Base-by-base conservation (phyloP, 2,888 invertebrate species). In the Gibbula magus region DNA sequence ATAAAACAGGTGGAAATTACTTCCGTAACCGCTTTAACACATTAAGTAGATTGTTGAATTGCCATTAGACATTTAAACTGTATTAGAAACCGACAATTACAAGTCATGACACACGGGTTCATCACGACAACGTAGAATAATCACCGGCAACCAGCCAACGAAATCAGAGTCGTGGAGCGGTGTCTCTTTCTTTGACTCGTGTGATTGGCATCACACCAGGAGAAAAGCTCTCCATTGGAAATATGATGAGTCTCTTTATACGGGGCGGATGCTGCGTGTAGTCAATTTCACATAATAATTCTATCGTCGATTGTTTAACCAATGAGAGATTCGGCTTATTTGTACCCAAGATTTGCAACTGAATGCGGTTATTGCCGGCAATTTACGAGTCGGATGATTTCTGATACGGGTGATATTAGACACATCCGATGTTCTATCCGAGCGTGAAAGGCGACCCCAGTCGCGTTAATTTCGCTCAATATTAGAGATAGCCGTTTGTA, bases 201-300 rank as follows among this genome's bases (percentile, higher is more conserved):
- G 22, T 25, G 61, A 61, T 61, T 61, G 61, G 29, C 61, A 61
- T 13, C 25, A 29, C 29, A 25, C 29, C 61, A 25, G 29, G 13
- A 29, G 29, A 61, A 61, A 61, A 61, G 25, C 61, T 16, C 61
- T 29, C 29, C 61, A n/a, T 61, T 61, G 61, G 61, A 61, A 61
- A 61, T 61, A 61, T 25, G 61, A 61, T 61, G 29, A 61, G 29
- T 13, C 29, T 25, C 61, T 61, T 61, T 61, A 61, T 61, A 29
- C 61, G 5, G 16, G 61, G 25, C 61, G 61, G 61, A 29, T 61
- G 25, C 61, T 61, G 25, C 25, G 61, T n/a, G 61, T 29, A 29
- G 61, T 61, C 61, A 61, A 61, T 61, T 61, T 61, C 61, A 61
- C 61, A 29, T 61, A 61, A 61, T 61, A 61, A 61, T 61, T 61